A percentile compares a stretch with the other conserved stretches of the same genome.
These are phyloP conservation scores for Ambastaia sidthimunki DNA, from an alignment of 2,797 vertebrate genomes.

Conservation along the genomic window DNA sequence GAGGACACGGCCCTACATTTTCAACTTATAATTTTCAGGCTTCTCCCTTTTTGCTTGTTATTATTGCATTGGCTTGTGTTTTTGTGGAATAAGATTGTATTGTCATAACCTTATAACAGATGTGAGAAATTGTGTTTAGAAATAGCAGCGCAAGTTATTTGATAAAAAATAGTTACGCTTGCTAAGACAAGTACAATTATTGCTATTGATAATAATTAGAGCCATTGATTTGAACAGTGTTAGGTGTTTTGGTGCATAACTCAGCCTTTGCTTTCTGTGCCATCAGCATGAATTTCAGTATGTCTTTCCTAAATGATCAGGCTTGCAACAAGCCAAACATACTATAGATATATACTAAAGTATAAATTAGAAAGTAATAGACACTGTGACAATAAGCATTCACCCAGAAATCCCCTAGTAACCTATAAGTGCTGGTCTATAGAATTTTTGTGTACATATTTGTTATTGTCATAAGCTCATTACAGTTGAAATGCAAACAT, in stretches of 20 bases:
- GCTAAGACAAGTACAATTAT: not conserved
- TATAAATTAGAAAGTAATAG: no score
- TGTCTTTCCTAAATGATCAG: not conserved
- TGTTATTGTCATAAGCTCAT: not conserved
- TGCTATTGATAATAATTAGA: not conserved
- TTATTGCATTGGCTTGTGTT: not conserved
- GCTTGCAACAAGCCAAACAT: not conserved
- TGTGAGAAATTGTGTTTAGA: not conserved
- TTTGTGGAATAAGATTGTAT: not conserved
- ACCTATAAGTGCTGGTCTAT: not conserved
- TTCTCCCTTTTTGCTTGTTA: not conserved
- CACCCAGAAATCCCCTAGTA: no score
- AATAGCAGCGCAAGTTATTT: not conserved
- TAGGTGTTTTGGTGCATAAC: not conserved
- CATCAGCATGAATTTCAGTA: not conserved
- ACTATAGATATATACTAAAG: no score
- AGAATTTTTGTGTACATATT: not conserved
- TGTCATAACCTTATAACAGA: not conserved
- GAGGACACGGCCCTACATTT: conserved; percentile 2
- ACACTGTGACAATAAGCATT: no score
- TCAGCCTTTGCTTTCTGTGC: not conserved
- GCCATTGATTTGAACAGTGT: not conserved
- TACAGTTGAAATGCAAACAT: not conserved
- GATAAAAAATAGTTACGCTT: not conserved
- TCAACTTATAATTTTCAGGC: not conserved